These are phyloP conservation scores for Oophaga pumilio DNA, from an alignment of 2,113 vertebrate species.

Conservation along the genomic window DNA sequence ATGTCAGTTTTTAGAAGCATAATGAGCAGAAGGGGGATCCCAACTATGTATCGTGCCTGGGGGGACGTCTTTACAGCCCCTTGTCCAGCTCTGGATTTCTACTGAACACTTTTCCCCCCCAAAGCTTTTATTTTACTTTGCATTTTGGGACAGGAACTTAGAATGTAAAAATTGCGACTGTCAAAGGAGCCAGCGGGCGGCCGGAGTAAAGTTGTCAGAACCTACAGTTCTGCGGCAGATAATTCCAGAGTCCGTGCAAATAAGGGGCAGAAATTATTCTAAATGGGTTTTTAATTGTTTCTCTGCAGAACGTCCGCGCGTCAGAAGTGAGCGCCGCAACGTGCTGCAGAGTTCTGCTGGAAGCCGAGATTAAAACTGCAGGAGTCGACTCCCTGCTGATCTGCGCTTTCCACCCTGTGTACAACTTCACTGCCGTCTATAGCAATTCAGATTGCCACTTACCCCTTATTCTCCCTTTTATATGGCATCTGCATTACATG, in stretches of 20 bases:
- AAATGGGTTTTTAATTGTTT: conserved; percentile 22
- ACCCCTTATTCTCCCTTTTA: not conserved
- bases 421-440: not conserved
- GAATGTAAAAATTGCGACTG: not conserved
- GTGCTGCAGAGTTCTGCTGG: conserved; percentile 7
- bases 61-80: too few relatives aligned
- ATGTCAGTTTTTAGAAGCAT: too few relatives aligned
- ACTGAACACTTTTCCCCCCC: not conserved
- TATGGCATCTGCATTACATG: not conserved
- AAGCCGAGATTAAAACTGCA: conserved; percentile 9
- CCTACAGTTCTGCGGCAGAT: not conserved
- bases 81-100: not conserved
- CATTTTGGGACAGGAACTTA: not conserved
- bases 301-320: not conserved
- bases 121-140: not conserved
- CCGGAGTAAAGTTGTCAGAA: not conserved
- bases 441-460: not conserved
- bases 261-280: not conserved
- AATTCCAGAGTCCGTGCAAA: not conserved
- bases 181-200: not conserved
- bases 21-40: too few relatives aligned
- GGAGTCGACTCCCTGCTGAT: conserved; percentile 14
- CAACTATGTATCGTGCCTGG: too few relatives aligned
- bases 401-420: not conserved
- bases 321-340: not conserved